phyloP scores from a whole-genome alignment of 2,888 invertebrate species.

The Lasius platythorax region DNA sequence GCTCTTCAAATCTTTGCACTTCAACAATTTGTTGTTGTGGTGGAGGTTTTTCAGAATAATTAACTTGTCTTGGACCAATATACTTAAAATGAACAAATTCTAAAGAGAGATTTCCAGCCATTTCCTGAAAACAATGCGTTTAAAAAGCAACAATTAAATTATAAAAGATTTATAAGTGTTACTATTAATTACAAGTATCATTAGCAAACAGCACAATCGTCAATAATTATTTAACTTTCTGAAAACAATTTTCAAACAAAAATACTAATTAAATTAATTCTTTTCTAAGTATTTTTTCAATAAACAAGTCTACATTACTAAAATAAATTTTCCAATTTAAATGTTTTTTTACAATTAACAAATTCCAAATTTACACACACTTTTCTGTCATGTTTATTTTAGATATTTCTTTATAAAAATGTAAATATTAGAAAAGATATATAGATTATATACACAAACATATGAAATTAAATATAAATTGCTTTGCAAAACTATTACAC shows the following conservation, averaged over 20 bases:
- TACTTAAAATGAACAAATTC: neutral
- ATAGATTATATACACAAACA: neutral
- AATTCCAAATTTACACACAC: neutral
- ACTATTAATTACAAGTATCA: neutral
- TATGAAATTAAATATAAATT: neutral
- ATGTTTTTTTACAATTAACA: neutral
- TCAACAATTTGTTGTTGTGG: neutral
- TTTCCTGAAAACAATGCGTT: slow-evolving; percentile 55
- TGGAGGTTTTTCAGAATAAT: neutral
- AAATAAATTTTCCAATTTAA: neutral
- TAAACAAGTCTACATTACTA: neutral
- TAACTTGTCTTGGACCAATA: neutral
- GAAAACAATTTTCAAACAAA: neutral
- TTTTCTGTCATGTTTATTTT: neutral
- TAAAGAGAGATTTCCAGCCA: slow-evolving; percentile 53
- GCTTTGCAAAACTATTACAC: neutral
- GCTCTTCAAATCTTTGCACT: slow-evolving; percentile 39
- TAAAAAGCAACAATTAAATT: slow-evolving; percentile 23
- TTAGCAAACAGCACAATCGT: neutral
- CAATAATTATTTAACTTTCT: neutral
- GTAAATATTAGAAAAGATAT: neutral
- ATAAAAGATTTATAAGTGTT: neutral
- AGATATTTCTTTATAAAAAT: neutral
- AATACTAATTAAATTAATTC: neutral
- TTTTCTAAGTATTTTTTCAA: neutral